These are phyloP conservation scores for Oreocharis arfaki DNA, from an alignment of 2,113 vertebrate genomes.

Conservation along the genomic window DNA sequence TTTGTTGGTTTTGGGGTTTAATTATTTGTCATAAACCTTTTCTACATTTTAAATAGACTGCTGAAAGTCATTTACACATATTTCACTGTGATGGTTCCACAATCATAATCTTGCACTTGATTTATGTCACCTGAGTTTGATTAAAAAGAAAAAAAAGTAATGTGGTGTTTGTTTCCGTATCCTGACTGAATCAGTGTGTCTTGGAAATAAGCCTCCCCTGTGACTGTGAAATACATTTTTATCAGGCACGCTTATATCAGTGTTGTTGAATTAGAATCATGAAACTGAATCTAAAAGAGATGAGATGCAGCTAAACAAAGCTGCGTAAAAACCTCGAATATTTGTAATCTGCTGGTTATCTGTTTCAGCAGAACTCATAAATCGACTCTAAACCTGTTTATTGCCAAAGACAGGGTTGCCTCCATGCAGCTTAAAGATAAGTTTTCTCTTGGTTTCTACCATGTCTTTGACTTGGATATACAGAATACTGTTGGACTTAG, in stretches of 20 bases:
- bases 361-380: neutral
- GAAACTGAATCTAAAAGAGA: neutral
- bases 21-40: neutral
- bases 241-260: neutral
- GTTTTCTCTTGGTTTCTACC: neutral
- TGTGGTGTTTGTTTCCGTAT: neutral
- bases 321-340: neutral
- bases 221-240: neutral
- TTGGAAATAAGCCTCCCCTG: neutral
- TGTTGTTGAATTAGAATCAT: neutral
- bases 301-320: neutral
- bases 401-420: neutral
- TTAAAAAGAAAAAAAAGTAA: neutral
- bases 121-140: neutral
- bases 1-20: neutral
- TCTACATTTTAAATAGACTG: neutral
- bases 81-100: neutral
- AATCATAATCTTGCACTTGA: neutral
- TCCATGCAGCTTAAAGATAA: neutral
- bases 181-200: neutral
- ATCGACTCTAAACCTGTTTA: neutral
- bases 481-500: neutral
- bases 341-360: neutral
- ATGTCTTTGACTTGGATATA: neutral
- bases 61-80: neutral